Evolutionary conservation across 1,140 invertebrate genomes (phyloP).

Genomic region (Subanguina moxae): DNA sequence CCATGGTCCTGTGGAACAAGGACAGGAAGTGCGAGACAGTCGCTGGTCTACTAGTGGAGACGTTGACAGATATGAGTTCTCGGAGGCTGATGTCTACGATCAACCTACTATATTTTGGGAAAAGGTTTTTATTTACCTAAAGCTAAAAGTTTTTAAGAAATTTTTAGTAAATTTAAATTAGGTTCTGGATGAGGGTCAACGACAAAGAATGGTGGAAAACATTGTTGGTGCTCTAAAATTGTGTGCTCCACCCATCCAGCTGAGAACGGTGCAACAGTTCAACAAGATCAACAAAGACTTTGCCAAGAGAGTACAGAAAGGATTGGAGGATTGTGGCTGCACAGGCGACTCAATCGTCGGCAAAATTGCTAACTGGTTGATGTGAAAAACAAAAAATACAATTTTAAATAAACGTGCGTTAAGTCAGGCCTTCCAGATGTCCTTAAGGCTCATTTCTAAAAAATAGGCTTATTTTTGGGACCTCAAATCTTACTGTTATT

Average conservation of each 20-base stretch:
- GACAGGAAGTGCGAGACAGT: constrained; percentile 28
- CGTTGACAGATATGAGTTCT: constrained; percentile 60
- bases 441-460: too few species aligned
- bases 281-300: constrained; percentile 58
- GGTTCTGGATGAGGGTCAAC: constrained; percentile 71
- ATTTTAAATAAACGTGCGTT: too few species aligned
- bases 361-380: too few species aligned
- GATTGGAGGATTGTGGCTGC: too few species aligned
- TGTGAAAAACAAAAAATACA: too few species aligned
- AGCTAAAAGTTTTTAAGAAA: neutral
- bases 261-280: constrained; percentile 62
- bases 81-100: constrained; percentile 81
- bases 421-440: too few species aligned
- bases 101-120: constrained; percentile 79
- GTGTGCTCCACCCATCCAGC: constrained; percentile 78
- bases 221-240: constrained; percentile 73
- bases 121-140: constrained; percentile 57
- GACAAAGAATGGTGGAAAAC: constrained; percentile 73
- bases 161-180: constrained; percentile 52
- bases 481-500: too few species aligned
- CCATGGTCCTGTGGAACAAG: constrained; percentile 68
- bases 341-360: too few species aligned
- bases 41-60: constrained; percentile 63
- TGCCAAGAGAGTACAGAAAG: too few species aligned
- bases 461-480: too few species aligned